Conservation (phyloP, 2,888 invertebrate genomes). For the Hydrotaea cyrtoneurina region DNA sequence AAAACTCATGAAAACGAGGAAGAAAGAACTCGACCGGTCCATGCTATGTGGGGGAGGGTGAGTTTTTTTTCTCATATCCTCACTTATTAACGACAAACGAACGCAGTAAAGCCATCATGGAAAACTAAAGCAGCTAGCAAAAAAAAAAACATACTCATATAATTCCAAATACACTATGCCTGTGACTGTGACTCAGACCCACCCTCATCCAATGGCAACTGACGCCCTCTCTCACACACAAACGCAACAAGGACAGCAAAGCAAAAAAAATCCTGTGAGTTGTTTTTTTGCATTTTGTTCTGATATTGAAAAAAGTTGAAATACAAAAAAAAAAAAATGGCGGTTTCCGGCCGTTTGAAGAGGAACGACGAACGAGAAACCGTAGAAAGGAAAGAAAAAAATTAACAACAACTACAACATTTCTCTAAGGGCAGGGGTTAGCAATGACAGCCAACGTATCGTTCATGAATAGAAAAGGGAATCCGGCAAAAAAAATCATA, state of each 20-base stretch:
- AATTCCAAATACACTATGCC: constrained; percentile 32
- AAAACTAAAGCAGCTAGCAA: constrained; percentile 25
- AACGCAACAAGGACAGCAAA: constrained; percentile 20
- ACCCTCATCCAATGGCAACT: constrained; percentile 49
- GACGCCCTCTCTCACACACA: constrained; percentile 64
- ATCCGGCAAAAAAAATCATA: neutral
- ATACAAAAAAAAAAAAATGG: constrained; percentile 72
- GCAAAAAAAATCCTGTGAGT: constrained; percentile 52
- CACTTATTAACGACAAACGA: constrained; percentile 23
- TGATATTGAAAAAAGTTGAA: constrained; percentile 52
- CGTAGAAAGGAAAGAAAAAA: constrained; percentile 51
- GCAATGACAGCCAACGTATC: constrained; percentile 57
- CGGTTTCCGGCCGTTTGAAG: constrained; percentile 71
- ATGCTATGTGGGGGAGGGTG: constrained; percentile 20
- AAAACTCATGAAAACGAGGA: constrained; percentile 8
- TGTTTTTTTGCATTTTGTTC: constrained; percentile 44
- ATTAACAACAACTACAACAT: constrained; percentile 18
- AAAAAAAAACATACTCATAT: constrained; percentile 38
- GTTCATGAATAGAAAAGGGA: constrained; percentile 24
- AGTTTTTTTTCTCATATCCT: neutral
- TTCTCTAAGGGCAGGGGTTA: constrained; percentile 62
- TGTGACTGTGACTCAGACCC: constrained; percentile 36
- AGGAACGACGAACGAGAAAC: constrained; percentile 64
- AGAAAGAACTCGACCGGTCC: constrained; percentile 32
- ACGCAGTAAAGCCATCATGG: constrained; percentile 54